Base-by-base conservation (phyloP, 2,113 vertebrate genomes). In the Saccopteryx leptura region DNA sequence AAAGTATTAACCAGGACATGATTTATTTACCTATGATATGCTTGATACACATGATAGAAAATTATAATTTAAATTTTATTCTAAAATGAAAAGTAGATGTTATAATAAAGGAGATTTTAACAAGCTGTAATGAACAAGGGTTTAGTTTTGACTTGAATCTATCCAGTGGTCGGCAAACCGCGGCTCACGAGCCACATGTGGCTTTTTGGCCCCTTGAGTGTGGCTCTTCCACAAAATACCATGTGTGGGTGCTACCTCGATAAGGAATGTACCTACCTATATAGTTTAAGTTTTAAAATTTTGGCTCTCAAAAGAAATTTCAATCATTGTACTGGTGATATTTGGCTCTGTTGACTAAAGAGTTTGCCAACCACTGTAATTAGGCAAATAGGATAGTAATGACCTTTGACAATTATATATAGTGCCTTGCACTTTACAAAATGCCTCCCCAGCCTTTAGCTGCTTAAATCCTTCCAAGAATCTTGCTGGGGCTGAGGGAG, bases 391-490 rank as follows among this genome's bases (percentile, higher is more conserved):
- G 84, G 15, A 56, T 58, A 86, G 63, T 31, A 86, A 71, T 63
- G 46, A 88, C 8, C 46, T 96, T 95, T 1, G 15, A 86, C 66
- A 54, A 56, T 89, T 66, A n/a, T 54, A n/a, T 54, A 71, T 8
- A 88, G 31, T 7, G 74, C 14, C 31, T 86, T 86, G 56, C 9
- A n/a, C 74, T 82, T 87, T 69, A 46, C 28, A 75, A 48, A 69
- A 65, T 72, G 31, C 15, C 28, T 66, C 9, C 15, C 39, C 23
- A 82, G 11, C 4, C 72, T 50, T 84, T n/a, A 94, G 21, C 33
- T 96, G 33, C 76, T 83, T 74, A 48, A 74, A 71, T 84, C 18
- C 14, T 75, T 76, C 75, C 24, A 65, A 60, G 80, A 90, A 90
- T 74, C n/a, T 80, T 75, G 31, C 31, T 76, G 52, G 48, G 19